A percentile compares a stretch with the other conserved stretches of the same genome.
Evolutionary conservation across 2,888 invertebrate species (phyloP).

Genomic region (Callosobruchus maculatus): DNA sequence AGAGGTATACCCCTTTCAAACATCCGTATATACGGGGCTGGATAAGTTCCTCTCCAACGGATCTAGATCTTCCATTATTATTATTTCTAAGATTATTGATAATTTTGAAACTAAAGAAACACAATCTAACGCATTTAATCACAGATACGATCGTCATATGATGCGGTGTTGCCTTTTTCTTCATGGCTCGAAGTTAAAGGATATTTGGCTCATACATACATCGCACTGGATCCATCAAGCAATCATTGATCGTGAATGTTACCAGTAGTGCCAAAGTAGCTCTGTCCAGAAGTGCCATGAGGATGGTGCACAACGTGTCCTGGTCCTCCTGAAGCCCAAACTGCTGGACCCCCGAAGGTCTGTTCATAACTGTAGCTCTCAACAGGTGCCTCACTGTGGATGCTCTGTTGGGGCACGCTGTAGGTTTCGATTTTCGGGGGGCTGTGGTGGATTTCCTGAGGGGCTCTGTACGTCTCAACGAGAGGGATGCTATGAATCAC

Average conservation of each 20-base stretch:
- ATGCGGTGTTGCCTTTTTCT: too few relatives aligned
- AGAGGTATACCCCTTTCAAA: too few relatives aligned
- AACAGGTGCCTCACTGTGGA: background rate
- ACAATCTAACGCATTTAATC: too few relatives aligned
- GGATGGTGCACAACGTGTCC: conserved; percentile 7
- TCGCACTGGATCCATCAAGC: too few relatives aligned
- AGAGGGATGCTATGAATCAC: background rate
- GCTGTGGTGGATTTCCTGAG: background rate
- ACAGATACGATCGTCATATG: too few relatives aligned
- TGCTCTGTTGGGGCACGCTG: conserved; percentile 2
- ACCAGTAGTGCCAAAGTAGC: conserved; percentile 19
- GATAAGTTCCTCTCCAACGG: too few relatives aligned
- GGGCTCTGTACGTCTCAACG: background rate
- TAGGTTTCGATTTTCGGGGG: background rate
- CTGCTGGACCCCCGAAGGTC: background rate
- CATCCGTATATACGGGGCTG: too few relatives aligned
- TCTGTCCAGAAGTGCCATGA: conserved; percentile 12
- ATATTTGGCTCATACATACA: too few relatives aligned
- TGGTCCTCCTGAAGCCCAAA: background rate
- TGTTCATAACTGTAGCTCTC: conserved; percentile 6
- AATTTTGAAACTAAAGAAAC: too few relatives aligned
- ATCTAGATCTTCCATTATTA: too few relatives aligned
- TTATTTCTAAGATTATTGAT: too few relatives aligned
- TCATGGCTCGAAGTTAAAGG: too few relatives aligned
- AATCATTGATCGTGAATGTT: conserved; percentile 18